phyloP scores from a whole-genome alignment of 2,797 vertebrate genomes.

The Monodelphis domestica region DNA sequence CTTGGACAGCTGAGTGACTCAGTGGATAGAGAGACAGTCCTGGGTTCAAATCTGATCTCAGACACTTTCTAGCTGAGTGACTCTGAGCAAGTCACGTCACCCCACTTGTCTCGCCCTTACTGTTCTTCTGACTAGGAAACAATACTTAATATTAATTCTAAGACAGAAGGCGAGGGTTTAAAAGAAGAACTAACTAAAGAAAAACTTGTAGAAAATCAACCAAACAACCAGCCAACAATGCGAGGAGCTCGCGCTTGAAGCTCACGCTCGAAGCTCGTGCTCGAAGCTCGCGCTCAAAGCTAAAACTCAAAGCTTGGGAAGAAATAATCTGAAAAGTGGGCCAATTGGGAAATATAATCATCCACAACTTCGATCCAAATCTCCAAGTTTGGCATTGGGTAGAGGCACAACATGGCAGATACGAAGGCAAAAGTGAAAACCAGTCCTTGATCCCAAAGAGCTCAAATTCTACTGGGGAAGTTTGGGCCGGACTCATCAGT shows the following conservation, averaged over 20 bases:
- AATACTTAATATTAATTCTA: no score
- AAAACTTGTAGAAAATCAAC: neutral
- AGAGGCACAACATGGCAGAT: neutral
- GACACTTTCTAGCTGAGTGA: no score
- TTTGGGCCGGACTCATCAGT: neutral
- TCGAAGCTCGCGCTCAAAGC: neutral
- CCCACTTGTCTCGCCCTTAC: no score
- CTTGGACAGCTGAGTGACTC: no score
- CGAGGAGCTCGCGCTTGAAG: neutral
- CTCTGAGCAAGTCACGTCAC: no score
- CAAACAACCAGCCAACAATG: neutral
- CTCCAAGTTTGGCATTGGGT: neutral
- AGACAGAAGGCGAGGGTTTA: no score
- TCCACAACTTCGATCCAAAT: neutral
- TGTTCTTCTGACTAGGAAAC: no score
- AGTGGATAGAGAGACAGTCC: no score
- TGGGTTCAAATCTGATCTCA: no score
- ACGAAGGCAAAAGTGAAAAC: neutral
- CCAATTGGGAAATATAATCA: neutral
- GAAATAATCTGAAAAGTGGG: neutral
- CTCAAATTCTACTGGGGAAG: neutral
- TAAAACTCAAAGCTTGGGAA: neutral
- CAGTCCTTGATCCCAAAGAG: neutral
- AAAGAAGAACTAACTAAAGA: neutral
- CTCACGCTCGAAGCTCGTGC: neutral